Evolutionary conservation across 2,113 vertebrate species (phyloP).

Genomic region (Larimichthys crocea): DNA sequence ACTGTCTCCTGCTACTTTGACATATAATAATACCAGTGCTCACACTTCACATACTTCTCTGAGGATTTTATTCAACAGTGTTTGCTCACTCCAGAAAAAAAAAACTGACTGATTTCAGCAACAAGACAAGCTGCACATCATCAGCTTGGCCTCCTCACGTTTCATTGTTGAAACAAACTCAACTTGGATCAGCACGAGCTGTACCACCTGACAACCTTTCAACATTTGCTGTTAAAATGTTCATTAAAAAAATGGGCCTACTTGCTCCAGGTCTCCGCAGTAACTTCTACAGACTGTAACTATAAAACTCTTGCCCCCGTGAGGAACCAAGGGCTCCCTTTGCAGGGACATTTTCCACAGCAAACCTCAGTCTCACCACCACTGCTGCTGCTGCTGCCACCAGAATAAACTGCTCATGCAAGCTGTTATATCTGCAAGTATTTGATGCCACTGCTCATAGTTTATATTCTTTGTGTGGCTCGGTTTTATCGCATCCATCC

Average conservation of each 20-base stretch:
- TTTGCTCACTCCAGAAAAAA: slow-evolving; percentile 44
- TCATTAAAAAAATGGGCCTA: slow-evolving; percentile 27
- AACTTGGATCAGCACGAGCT: slow-evolving; percentile 17
- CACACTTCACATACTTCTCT: slow-evolving; percentile 28
- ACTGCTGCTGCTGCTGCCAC: slow-evolving; percentile 60
- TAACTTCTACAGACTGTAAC: slow-evolving; percentile 40
- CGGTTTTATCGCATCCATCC: slow-evolving; percentile 48
- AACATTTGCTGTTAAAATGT: slow-evolving; percentile 37
- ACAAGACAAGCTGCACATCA: slow-evolving; percentile 39
- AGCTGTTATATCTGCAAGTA: slow-evolving; percentile 42
- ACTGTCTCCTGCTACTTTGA: slow-evolving; percentile 39
- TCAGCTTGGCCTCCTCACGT: slow-evolving; percentile 42
- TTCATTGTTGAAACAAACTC: slow-evolving; percentile 51
- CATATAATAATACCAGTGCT: slow-evolving; percentile 28
- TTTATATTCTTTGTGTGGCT: slow-evolving; percentile 41
- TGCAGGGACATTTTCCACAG: slow-evolving; percentile 61
- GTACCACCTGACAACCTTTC: slow-evolving; percentile 36
- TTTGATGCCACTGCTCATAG: slow-evolving; percentile 43
- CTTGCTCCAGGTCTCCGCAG: slow-evolving; percentile 49
- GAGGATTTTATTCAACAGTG: slow-evolving; percentile 58
- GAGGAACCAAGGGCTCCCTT: slow-evolving; percentile 72
- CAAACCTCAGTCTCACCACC: slow-evolving; percentile 67
- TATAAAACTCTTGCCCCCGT: slow-evolving; percentile 44
- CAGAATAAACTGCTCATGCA: slow-evolving; percentile 43
- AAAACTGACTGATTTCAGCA: slow-evolving; percentile 58